phyloP scores from a whole-genome alignment of 2,888 invertebrate species.

The Drosophila crucigera region DNA sequence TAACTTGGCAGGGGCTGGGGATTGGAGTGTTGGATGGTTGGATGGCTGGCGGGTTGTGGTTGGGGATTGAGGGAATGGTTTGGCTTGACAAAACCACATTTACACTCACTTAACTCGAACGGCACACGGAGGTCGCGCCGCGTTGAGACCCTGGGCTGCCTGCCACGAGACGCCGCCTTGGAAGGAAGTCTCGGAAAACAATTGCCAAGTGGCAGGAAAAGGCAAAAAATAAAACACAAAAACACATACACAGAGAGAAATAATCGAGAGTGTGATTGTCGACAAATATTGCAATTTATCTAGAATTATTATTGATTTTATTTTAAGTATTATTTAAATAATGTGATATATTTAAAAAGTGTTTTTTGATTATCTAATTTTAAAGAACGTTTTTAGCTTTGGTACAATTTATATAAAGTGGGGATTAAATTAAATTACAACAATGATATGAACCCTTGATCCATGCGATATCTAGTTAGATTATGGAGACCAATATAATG shows the following conservation, averaged over 20 bases:
- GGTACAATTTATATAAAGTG: neutral
- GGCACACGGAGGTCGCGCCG: slow-evolving; percentile 45
- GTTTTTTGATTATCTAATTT: neutral
- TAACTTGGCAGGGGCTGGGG: neutral
- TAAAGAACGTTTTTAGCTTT: fast-evolving
- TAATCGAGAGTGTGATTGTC: neutral
- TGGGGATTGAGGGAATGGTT: slow-evolving; percentile 14
- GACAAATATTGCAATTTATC: neutral
- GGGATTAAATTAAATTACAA: neutral
- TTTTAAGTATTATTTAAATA: neutral
- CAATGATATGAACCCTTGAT: neutral
- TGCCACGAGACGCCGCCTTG: slow-evolving; percentile 32
- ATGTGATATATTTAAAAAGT: neutral
- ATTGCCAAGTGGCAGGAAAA: slow-evolving; percentile 58
- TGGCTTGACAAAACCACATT: slow-evolving; percentile 61
- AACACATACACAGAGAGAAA: neutral
- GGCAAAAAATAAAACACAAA: slow-evolving; percentile 11
- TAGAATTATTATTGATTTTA: neutral
- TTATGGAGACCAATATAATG: neutral
- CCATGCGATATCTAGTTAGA: neutral
- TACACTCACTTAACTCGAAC: slow-evolving; percentile 77
- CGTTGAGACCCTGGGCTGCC: slow-evolving; percentile 24
- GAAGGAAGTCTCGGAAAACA: slow-evolving; percentile 61
- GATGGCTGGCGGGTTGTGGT: neutral
- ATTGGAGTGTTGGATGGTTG: neutral